These are phyloP conservation scores for Cossypha dichroa DNA, from an alignment of 2,797 vertebrate species.

Conservation along the genomic window DNA sequence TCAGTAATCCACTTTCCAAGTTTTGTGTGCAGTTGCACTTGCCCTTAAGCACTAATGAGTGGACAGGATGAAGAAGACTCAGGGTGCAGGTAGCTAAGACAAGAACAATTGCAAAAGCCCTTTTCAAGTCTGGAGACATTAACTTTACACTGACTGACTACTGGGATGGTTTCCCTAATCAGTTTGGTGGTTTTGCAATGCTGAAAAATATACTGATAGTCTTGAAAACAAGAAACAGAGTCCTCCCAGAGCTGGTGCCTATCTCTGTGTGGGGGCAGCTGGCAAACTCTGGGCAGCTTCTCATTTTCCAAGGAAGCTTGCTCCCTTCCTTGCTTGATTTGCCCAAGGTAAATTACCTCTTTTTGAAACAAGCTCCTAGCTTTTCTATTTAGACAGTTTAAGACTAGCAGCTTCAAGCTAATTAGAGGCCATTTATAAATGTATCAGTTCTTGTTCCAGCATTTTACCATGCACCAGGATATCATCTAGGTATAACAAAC, in stretches of 20 bases:
- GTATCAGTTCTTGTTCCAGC: slow-evolving; percentile 59
- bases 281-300: not conserved
- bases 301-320: not conserved
- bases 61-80: not conserved
- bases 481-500: slow-evolving; percentile 67
- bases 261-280: not conserved
- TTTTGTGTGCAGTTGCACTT: not conserved
- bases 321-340: not conserved
- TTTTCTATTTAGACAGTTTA: slow-evolving; percentile 24
- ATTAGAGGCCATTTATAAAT: slow-evolving; percentile 47
- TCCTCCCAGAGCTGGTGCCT: not conserved
- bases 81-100: not conserved
- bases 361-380: not conserved
- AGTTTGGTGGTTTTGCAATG: not conserved
- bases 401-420: slow-evolving; percentile 29
- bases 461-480: slow-evolving; percentile 32
- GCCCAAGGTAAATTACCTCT: slow-evolving; percentile 15
- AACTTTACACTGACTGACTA: not conserved
- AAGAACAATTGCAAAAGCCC: not conserved
- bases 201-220: not conserved
- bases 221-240: not conserved
- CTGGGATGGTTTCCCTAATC: not conserved
- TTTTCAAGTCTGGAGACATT: not conserved
- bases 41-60: not conserved
- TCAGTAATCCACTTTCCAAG: not conserved